Percentiles rank a stretch among this genome's conserved stretches.
These are phyloP conservation scores for Oedothorax gibbosus DNA, from an alignment of 1,140 invertebrate genomes.

Conservation along the genomic window DNA sequence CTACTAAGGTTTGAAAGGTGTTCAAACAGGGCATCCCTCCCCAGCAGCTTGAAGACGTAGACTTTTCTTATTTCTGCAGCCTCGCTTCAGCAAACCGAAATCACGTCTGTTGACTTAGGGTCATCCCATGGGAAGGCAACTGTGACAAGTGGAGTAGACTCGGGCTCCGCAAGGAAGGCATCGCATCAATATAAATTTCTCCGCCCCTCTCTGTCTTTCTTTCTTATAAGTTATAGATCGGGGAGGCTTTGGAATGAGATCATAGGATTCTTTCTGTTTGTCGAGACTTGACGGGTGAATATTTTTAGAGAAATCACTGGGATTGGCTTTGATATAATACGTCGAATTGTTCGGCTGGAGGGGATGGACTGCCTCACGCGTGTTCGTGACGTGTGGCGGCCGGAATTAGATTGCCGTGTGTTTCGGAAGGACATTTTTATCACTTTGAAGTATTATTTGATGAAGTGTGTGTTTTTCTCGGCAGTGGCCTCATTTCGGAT, in stretches of 20 bases:
- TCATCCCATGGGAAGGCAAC: slow-evolving; percentile 37
- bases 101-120: slow-evolving; percentile 55
- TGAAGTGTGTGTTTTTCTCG: too few relatives aligned
- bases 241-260: slow-evolving; percentile 43
- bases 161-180: slow-evolving; percentile 25
- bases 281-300: slow-evolving; percentile 21
- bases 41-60: neutral
- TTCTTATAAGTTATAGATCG: slow-evolving; percentile 17
- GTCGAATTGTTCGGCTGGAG: neutral
- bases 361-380: neutral
- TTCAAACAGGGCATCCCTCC: slow-evolving; percentile 22
- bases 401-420: neutral
- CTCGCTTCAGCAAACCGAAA: slow-evolving; percentile 32
- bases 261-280: slow-evolving; percentile 27
- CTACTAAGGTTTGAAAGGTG: slow-evolving; percentile 11
- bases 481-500: too few relatives aligned
- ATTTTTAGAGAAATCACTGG: slow-evolving; percentile 21
- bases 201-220: slow-evolving; percentile 10
- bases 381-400: slow-evolving; percentile 9
- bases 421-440: too few relatives aligned
- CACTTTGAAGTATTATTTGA: too few relatives aligned
- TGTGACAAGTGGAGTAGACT: slow-evolving; percentile 47
- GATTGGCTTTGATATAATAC: neutral
- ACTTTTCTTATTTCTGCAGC: slow-evolving; percentile 32
- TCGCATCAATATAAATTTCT: slow-evolving; percentile 55